Percentiles rank a stretch among this genome's conserved stretches.
These are phyloP conservation scores for Rhamnusium bicolor DNA, from an alignment of 2,888 invertebrate species.

Conservation along the genomic window DNA sequence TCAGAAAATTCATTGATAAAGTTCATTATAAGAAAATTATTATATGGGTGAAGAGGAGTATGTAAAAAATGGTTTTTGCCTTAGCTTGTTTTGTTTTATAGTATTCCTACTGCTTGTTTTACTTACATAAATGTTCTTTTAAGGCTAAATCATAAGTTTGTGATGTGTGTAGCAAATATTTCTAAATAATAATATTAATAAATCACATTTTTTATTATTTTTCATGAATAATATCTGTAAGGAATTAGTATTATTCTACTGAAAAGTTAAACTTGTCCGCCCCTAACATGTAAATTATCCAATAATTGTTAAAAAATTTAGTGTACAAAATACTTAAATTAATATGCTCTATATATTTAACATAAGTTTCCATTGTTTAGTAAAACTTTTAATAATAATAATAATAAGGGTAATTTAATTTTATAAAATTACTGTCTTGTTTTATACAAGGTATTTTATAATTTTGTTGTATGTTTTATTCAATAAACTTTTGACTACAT, in stretches of 20 bases:
- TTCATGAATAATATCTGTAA: background rate
- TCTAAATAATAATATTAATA: background rate
- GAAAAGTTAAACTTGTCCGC: background rate
- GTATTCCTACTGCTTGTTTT: background rate
- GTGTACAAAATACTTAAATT: background rate
- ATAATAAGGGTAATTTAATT: background rate
- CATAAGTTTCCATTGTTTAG: background rate
- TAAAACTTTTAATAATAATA: background rate
- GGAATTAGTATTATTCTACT: too few relatives aligned
- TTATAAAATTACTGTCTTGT: background rate
- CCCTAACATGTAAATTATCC: background rate
- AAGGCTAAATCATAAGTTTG: background rate
- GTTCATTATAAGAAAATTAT: slow-evolving; percentile 28
- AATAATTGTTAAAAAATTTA: too few relatives aligned
- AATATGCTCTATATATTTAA: background rate
- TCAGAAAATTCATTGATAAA: slow-evolving; percentile 26
- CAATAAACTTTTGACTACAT: background rate
- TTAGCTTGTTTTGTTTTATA: slow-evolving; percentile 17
- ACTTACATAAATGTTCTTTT: background rate
- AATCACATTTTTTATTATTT: too few relatives aligned
- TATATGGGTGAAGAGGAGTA: slow-evolving; percentile 60
- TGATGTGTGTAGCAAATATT: slow-evolving; percentile 30
- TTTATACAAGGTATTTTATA: background rate
- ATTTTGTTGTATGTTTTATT: background rate
- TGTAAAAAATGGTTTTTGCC: slow-evolving; percentile 39